Evolutionary conservation across 1,140 invertebrate species (phyloP).

Genomic region (Caenorhabditis elegans): WBcel235 BX284603.4:6228001-6228500

Average conservation of each 20-base stretch:
- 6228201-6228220: slow-evolving; percentile 61
- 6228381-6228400: slow-evolving; percentile 39
- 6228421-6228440: slow-evolving; percentile 61
- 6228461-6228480: slow-evolving; percentile 65
- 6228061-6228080: slow-evolving; percentile 53
- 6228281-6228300: slow-evolving; percentile 60
- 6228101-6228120: slow-evolving; percentile 61
- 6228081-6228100: slow-evolving; percentile 64
- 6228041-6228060: not conserved
- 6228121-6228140: slow-evolving; percentile 66
- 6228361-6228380: slow-evolving; percentile 64
- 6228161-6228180: slow-evolving; percentile 62
- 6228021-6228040: not conserved
- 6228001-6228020: slow-evolving; percentile 61
- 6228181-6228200: slow-evolving; percentile 65
- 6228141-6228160: slow-evolving; percentile 61
- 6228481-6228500: slow-evolving; percentile 50
- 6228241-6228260: slow-evolving; percentile 48
- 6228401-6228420: slow-evolving; percentile 64
- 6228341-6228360: slow-evolving; percentile 65
- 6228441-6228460: slow-evolving; percentile 65
- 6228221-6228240: slow-evolving; percentile 62
- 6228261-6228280: no score
- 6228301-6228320: slow-evolving; percentile 62
- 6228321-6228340: slow-evolving; percentile 65